Evolutionary conservation across 2,888 invertebrate species (phyloP).

Genomic region (Erpobdella octoculata): DNA sequence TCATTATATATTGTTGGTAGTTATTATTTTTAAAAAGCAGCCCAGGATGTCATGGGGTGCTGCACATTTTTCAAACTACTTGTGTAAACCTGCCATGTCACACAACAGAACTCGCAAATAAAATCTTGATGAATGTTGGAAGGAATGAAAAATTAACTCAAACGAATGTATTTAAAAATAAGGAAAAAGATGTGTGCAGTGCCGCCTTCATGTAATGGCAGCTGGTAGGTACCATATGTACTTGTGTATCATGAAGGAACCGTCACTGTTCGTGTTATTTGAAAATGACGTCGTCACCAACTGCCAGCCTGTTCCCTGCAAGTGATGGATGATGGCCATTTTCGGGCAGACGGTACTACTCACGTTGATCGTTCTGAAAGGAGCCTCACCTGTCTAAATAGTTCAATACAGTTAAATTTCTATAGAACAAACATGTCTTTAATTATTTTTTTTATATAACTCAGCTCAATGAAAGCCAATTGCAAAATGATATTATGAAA

Average conservation of each 20-base stretch:
- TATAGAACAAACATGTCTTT: background rate
- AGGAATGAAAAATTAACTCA: no score
- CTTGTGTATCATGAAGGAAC: conserved; percentile 42
- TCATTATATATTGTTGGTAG: no score
- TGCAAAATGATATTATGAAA: no score
- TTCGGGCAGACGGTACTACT: conserved; percentile 38
- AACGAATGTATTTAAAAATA: no score
- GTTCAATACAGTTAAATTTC: background rate
- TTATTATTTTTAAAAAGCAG: no score
- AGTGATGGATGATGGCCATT: conserved; percentile 40
- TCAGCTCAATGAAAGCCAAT: background rate
- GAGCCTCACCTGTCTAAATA: conserved; percentile 32
- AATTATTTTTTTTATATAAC: background rate
- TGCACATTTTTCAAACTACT: no score
- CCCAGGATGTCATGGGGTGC: no score
- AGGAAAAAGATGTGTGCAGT: background rate
- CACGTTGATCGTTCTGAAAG: conserved; percentile 37
- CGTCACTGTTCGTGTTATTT: conserved; percentile 40
- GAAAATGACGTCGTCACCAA: conserved; percentile 39
- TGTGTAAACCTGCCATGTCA: no score
- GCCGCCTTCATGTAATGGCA: background rate
- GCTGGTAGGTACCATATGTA: conserved; percentile 40
- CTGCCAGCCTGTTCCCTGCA: conserved; percentile 38
- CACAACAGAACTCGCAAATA: no score
- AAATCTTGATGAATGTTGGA: no score